Base-by-base conservation (phyloP, 2,888 invertebrate genomes). In the Spialia ferax region DNA sequence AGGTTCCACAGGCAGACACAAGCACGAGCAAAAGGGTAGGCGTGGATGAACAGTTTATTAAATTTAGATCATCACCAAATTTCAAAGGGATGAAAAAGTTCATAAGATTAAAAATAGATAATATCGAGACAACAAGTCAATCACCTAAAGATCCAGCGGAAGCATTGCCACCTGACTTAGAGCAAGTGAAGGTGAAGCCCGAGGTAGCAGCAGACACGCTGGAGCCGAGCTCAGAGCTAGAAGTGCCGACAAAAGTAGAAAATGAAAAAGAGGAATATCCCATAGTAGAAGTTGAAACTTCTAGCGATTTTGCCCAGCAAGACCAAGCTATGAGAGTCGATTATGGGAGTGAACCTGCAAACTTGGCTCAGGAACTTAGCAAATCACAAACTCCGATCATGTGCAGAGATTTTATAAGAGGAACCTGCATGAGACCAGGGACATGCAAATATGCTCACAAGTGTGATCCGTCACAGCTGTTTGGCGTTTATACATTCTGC, bases 11-110 rank as follows among this genome's bases (percentile, higher is more conserved):
- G 26, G 63, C 42, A 63, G 65, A 59, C 22, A 11, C 23, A 65
- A 38, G 59, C 50, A 32, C 50, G 35, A 59, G 65, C 50, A 59
- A 65, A 57, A 59, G 50, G 38, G 52, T 65, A 42, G 59, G 65
- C 18, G 59, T 65, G 52, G 65, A 65, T 48, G 64, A 64, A 32
- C 35, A 38, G 11, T 50, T 57, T 13, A 57, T 64, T 45, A 35
- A 59, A 7, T 65, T 65, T 59, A 65, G 18, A 52, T 65, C 59
- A 59, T 65, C 66, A 11, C 29, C 52, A 20, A 66, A 66, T n/a
- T 66, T 66, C 29, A 42, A 60, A 54, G 32, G 20, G 20, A 66
- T 66, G 65, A 66, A 66, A 60, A 66, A 66, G 22, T 54, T 66
- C 26, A 66, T 66, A 20, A 54, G 38, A n/a, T 42, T 18, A 1